Conservation (phyloP, 35 echinoderm and acorn worm species). For the Apostichopus californicus region DNA sequence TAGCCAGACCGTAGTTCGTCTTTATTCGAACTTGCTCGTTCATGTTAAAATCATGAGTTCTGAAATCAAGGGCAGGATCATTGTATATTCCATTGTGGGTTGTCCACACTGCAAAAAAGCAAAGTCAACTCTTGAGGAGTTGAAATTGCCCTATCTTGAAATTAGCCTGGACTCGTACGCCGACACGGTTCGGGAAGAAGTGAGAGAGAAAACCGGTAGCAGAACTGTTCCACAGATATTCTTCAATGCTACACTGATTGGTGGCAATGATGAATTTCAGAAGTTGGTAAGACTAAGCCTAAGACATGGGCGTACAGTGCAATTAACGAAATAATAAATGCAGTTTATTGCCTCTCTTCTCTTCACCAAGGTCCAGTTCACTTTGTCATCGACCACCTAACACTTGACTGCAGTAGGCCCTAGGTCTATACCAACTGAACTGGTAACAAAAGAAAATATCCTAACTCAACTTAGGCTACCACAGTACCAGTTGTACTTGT, state of each 20-base stretch:
- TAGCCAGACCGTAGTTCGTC: not conserved
- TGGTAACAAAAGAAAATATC: too few relatives aligned
- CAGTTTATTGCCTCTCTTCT: too few relatives aligned
- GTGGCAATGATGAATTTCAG: conserved; percentile 90
- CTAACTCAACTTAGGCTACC: too few relatives aligned
- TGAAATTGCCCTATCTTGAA: conserved; percentile 70
- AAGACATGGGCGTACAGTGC: too few relatives aligned
- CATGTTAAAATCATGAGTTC: conserved; percentile 2
- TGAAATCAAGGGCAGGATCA: conserved; percentile 74
- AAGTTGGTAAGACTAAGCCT: conserved; percentile 68
- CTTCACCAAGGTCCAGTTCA: too few relatives aligned
- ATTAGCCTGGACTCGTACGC: conserved; percentile 81
- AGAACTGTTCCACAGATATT: conserved; percentile 94
- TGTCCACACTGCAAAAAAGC: conserved; percentile 90
- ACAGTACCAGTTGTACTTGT: too few relatives aligned
- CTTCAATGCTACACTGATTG: conserved; percentile 82
- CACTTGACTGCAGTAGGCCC: too few relatives aligned
- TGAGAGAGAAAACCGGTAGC: conserved; percentile 67
- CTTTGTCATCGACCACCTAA: too few relatives aligned
- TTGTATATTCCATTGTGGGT: conserved; percentile 91
- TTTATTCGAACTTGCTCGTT: not conserved
- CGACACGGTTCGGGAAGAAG: conserved; percentile 64
- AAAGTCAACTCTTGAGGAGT: conserved; percentile 64
- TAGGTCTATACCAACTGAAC: too few relatives aligned
- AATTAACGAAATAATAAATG: too few relatives aligned